Evolutionary conservation across 2,888 invertebrate species (phyloP).

Genomic region (Rhagonycha fulva): DNA sequence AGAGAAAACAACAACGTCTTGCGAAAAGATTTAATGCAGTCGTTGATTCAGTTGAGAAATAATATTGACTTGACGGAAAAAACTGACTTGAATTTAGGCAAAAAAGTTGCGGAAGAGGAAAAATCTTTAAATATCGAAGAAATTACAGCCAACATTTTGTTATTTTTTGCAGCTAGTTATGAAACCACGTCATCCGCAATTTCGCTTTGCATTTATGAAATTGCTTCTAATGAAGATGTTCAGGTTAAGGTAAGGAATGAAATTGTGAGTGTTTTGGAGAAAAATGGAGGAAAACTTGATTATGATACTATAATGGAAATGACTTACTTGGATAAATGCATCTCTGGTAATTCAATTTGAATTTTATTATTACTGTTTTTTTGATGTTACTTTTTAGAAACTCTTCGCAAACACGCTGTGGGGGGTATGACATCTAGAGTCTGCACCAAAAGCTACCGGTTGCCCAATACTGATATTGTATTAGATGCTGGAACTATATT

Average conservation of each 20-base stretch:
- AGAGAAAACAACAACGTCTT: conserved; percentile 2
- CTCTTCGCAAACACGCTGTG: conserved; percentile 42
- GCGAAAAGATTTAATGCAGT: conserved; percentile 8
- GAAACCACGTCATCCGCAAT: conserved; percentile 52
- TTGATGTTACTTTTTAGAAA: conserved; percentile 35
- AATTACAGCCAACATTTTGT: not conserved
- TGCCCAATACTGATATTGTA: conserved; percentile 38
- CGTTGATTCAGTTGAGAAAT: conserved; percentile 6
- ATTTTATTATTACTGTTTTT: not conserved
- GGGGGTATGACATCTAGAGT: conserved; percentile 37
- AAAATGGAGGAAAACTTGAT: conserved; percentile 50
- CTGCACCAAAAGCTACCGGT: conserved; percentile 38
- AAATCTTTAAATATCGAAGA: conserved; percentile 17
- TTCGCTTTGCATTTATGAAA: conserved; percentile 56
- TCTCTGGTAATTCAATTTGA: conserved; percentile 41
- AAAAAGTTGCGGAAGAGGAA: not conserved
- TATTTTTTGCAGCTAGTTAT: conserved; percentile 46
- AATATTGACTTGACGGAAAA: not conserved
- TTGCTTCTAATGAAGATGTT: conserved; percentile 54
- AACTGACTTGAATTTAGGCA: not conserved
- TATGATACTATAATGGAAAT: conserved; percentile 57
- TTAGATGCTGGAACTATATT: conserved; percentile 37
- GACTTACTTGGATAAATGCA: conserved; percentile 56
- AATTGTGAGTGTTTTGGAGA: conserved; percentile 48
- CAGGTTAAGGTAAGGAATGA: conserved; percentile 55